A percentile compares a stretch with the other conserved stretches of the same genome.
Conservation (phyloP, 2,888 invertebrate genomes). For the Sminthurinus aureus region DNA sequence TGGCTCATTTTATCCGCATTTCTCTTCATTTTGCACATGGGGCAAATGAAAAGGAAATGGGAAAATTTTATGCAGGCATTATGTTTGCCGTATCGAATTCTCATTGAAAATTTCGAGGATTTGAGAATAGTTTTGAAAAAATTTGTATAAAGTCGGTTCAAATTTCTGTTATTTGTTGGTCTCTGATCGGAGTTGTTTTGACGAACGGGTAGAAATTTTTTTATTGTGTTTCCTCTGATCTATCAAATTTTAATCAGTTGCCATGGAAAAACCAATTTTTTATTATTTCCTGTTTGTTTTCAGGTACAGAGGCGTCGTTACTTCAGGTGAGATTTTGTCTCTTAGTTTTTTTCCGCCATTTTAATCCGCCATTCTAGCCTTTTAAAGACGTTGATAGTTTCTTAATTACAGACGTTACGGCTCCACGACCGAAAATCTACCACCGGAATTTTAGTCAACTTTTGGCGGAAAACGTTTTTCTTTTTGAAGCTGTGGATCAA, state of each 20-base stretch:
- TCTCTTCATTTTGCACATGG: background rate
- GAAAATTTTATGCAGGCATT: background rate
- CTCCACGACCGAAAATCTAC: background rate
- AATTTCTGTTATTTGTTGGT: background rate
- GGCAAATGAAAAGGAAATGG: background rate
- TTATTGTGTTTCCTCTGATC: too few relatives aligned
- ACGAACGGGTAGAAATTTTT: background rate
- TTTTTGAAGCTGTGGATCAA: background rate
- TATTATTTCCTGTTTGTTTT: too few relatives aligned
- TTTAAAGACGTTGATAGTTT: too few relatives aligned
- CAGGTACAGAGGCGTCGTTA: background rate
- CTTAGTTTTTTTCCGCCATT: too few relatives aligned
- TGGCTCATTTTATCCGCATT: background rate
- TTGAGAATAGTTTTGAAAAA: too few relatives aligned
- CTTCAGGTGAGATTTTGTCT: background rate
- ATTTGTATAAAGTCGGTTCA: background rate
- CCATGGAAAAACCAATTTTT: too few relatives aligned
- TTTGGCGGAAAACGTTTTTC: background rate
- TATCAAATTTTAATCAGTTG: too few relatives aligned
- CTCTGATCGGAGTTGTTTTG: background rate
- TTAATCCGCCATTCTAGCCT: too few relatives aligned
- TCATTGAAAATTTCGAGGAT: slow-evolving; percentile 10
- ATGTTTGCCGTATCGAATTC: background rate
- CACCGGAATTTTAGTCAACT: background rate
- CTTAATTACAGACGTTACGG: too few relatives aligned